These are phyloP conservation scores for Chloroceryle amazona DNA, from an alignment of 2,797 vertebrate species.

Conservation along the genomic window DNA sequence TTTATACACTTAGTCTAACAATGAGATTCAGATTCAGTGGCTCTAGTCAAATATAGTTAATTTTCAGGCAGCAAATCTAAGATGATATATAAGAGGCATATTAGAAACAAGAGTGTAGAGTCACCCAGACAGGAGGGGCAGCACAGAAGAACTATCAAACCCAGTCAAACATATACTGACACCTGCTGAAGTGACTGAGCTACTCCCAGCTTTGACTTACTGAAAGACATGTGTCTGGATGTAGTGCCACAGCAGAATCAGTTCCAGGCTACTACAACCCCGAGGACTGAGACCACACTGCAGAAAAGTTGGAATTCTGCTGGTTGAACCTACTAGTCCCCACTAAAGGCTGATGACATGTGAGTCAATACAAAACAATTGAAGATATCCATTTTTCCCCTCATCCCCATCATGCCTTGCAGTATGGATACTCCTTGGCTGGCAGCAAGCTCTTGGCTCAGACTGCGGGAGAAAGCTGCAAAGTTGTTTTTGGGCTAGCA, in stretches of 20 bases:
- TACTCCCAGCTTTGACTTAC: not conserved
- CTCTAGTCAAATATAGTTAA: not conserved
- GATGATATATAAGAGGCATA: not conserved
- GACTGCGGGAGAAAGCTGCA: not conserved
- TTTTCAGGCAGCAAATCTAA: not conserved
- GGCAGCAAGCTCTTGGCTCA: not conserved
- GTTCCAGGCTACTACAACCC: not conserved
- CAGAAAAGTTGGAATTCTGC: not conserved
- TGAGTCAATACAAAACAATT: not conserved
- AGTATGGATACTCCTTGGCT: not conserved
- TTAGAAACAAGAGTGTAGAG: not conserved
- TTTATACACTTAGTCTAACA: not conserved
- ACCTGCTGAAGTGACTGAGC: not conserved
- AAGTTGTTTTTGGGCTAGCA: not conserved
- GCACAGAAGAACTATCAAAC: not conserved
- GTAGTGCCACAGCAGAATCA: not conserved
- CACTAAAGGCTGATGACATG: not conserved
- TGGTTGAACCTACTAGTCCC: not conserved
- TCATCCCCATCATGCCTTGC: rapidly evolving
- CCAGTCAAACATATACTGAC: not conserved
- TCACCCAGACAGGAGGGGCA: not conserved
- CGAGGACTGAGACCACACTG: not conserved
- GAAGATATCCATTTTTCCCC: not conserved
- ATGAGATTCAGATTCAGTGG: not conserved
- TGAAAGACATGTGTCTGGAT: not conserved